Percentiles rank a stretch among this genome's conserved stretches.
Evolutionary conservation across 2,113 vertebrate species (phyloP).

Genomic region (Turdus rufiventris): DNA sequence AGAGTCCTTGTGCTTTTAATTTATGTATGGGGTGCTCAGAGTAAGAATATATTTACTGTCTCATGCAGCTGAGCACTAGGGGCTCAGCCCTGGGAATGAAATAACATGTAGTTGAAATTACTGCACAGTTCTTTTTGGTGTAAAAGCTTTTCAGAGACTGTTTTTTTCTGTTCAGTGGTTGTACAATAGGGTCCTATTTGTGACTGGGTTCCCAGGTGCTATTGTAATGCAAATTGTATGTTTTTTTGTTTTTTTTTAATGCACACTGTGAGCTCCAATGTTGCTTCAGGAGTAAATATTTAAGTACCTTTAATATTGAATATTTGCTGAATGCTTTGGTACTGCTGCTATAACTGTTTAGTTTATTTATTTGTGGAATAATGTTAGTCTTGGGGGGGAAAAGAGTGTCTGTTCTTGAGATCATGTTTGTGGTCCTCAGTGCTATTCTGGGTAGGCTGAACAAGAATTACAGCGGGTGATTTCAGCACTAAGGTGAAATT

Average conservation of each 20-base stretch:
- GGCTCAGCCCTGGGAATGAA: neutral
- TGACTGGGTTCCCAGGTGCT: slow-evolving; percentile 21
- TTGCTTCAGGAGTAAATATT: slow-evolving; percentile 52
- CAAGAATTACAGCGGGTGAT: neutral
- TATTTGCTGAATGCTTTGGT: neutral
- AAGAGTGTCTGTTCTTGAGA: neutral
- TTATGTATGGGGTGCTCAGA: neutral
- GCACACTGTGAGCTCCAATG: neutral
- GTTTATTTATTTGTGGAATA: neutral
- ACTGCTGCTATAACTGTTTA: neutral
- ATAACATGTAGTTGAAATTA: neutral
- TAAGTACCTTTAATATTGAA: slow-evolving; percentile 24
- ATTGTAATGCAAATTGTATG: neutral
- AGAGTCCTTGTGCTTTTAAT: neutral
- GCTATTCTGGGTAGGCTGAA: neutral
- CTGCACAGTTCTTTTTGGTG: neutral
- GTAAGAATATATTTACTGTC: neutral
- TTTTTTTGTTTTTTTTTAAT: neutral
- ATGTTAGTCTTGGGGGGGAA: neutral
- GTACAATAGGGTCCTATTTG: neutral
- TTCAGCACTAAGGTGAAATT: neutral
- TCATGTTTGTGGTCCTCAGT: accelerated
- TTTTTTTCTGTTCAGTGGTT: neutral
- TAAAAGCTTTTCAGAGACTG: neutral
- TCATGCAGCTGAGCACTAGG: neutral